Evolutionary conservation across 1,140 invertebrate species (phyloP), one percentile per base, ranked within the genome.

Genomic region (Pygmarrhopalites habei): DNA sequence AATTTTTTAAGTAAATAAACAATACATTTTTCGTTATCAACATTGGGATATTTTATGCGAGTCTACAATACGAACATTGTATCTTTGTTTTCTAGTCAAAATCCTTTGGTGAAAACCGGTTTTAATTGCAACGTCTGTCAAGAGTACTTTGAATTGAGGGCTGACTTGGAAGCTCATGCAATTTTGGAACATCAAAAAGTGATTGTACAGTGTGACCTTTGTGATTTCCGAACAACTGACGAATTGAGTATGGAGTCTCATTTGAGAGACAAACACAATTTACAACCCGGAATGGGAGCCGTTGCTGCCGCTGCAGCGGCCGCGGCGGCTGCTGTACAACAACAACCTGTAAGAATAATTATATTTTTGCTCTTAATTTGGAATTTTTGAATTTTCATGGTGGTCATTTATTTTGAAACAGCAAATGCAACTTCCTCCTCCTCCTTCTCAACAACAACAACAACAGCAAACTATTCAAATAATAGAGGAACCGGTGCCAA

Each of bases 271-370:
- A 73, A 72, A 64, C 72, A 73, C 61, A 72, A 68, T 68, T 69
- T 72, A 19, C 63, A 64, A 68, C 75, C 26, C 71, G 75, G 26
- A 79, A 81, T 68, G 66, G 69, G 69, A 62, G 72, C 71, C 30
- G 69, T 72, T 4, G 68, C 70, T 28, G 70, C 69, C 5, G 69
- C 68, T 5, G 64, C 68, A 1, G 68, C 66, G 2, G 70, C 60
- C 12, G 69, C 63, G 41, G 71, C 66, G 1, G 66, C 66, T 5
- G 71, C 57, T 23, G 62, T 41, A 41, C 65, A 51, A 52, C n/a
- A 52, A 41, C 66, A 60, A 39, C 43, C 41, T 26, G 62, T 59
- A 65, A 59, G 58, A 29, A 30, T 41, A n/a, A 12, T n/a, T 41
- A 12, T 12, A 41, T 41, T 41, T 41, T n/a, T 41, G n/a, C n/a